A percentile compares a stretch with the other conserved stretches of the same genome.
Conservation (phyloP, 2,888 invertebrate species). For the Aethes cnicana region DNA sequence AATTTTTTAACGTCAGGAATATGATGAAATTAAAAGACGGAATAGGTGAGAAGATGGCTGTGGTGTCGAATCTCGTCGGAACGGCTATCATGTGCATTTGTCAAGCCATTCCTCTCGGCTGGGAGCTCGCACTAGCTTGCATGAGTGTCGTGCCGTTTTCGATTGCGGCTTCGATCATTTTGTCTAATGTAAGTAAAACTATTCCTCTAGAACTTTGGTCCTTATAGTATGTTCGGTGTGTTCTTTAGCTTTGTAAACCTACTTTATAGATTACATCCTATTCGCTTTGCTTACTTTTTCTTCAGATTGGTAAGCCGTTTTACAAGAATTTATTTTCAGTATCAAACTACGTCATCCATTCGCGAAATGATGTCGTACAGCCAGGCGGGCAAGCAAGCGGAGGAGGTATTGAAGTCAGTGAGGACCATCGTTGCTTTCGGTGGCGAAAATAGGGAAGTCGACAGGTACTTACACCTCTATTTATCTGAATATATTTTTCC, state of each 20-base stretch:
- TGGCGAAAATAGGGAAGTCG: slow-evolving; percentile 88
- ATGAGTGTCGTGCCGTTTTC: slow-evolving; percentile 89
- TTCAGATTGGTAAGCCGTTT: no score
- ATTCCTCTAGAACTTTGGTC: no score
- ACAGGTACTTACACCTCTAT: slow-evolving; percentile 74
- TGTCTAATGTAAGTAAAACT: slow-evolving; percentile 88
- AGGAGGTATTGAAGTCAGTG: slow-evolving; percentile 89
- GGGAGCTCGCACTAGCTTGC: slow-evolving; percentile 92
- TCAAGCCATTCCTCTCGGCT: slow-evolving; percentile 89
- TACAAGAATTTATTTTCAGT: slow-evolving; percentile 54
- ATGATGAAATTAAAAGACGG: slow-evolving; percentile 91
- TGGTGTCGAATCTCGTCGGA: slow-evolving; percentile 87
- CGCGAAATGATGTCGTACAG: slow-evolving; percentile 88
- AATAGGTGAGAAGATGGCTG: slow-evolving; percentile 91
- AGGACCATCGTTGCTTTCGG: slow-evolving; percentile 89
- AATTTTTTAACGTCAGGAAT: slow-evolving; percentile 75
- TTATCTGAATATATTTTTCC: no score
- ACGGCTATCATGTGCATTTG: slow-evolving; percentile 87
- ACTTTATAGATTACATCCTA: no score
- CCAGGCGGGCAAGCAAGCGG: slow-evolving; percentile 89
- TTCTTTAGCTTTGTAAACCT: no score
- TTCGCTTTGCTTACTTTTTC: no score
- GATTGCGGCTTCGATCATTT: slow-evolving; percentile 86
- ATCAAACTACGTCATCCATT: slow-evolving; percentile 85
- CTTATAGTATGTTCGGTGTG: no score